Conservation (phyloP, 2,888 invertebrate genomes). For the Tetranychus truncatus region DNA sequence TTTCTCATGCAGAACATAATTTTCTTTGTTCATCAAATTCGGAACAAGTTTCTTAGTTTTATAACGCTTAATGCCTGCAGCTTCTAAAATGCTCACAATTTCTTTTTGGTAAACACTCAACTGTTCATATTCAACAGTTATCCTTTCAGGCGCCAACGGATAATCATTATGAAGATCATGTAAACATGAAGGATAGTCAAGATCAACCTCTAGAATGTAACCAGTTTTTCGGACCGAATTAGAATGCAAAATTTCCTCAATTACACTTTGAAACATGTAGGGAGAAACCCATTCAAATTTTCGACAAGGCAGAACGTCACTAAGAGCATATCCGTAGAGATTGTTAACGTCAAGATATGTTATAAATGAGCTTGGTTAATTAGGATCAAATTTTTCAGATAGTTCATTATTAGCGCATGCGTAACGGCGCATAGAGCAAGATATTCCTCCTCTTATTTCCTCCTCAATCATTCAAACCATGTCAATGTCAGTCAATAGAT, state of each 20-base stretch:
- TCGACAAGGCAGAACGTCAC: conserved; percentile 15
- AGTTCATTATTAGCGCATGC: conserved; percentile 11
- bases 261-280: neutral
- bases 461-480: conserved; percentile 8
- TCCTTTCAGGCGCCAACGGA: conserved; percentile 22
- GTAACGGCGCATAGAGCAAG: neutral
- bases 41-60: conserved; percentile 17
- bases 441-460: conserved; percentile 7
- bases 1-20: neutral
- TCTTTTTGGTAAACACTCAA: neutral
- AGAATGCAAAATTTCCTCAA: neutral
- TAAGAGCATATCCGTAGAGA: conserved; percentile 10
- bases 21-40: conserved; percentile 22
- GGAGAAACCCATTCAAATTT: conserved; percentile 15
- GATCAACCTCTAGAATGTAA: conserved; percentile 21
- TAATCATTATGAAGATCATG: conserved; percentile 20
- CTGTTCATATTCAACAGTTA: neutral
- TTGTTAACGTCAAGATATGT: conserved; percentile 7
- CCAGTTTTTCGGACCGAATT: neutral
- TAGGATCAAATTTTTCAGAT: neutral
- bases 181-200: conserved; percentile 19
- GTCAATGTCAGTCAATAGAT: neutral
- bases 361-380: neutral
- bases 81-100: neutral
- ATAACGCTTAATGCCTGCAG: neutral